These are phyloP conservation scores for Torymus auratus DNA, from an alignment of 2,888 invertebrate genomes.

Conservation along the genomic window DNA sequence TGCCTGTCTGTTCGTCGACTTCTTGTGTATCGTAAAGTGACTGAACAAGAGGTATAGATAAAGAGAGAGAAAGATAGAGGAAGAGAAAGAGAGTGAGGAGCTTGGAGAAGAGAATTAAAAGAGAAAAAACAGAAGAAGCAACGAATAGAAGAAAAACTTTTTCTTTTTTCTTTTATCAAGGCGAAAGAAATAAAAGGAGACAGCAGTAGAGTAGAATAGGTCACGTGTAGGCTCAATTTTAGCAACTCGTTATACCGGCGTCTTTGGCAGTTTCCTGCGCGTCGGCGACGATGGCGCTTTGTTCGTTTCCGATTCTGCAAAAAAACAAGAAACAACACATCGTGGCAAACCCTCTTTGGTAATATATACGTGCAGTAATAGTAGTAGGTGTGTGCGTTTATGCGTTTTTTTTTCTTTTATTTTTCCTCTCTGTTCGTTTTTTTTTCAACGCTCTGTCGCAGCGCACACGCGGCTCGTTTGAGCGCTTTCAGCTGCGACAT, in stretches of 20 bases:
- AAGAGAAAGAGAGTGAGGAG: constrained; percentile 41
- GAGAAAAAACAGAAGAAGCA: constrained; percentile 69
- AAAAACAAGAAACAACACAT: constrained; percentile 52
- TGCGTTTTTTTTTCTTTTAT: too few species aligned
- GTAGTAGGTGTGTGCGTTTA: too few species aligned
- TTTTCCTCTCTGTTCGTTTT: too few species aligned
- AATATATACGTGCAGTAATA: neutral
- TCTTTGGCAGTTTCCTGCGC: constrained; percentile 96
- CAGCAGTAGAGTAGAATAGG: constrained; percentile 80
- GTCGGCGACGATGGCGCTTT: constrained; percentile 93
- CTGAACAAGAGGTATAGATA: constrained; percentile 13
- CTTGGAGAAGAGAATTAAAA: constrained; percentile 62
- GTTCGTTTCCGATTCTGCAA: constrained; percentile 90
- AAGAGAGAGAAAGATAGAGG: too few species aligned
- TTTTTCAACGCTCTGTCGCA: too few species aligned
- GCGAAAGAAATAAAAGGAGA: constrained; percentile 70
- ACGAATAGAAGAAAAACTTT: constrained; percentile 68
- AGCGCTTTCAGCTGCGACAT: too few species aligned
- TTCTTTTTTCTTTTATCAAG: constrained; percentile 24
- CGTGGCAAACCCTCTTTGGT: constrained; percentile 12
- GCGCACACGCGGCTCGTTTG: too few species aligned
- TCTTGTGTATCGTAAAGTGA: constrained; percentile 15
- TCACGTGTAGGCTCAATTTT: constrained; percentile 80
- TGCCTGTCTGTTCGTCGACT: constrained; percentile 13
- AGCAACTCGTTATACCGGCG: constrained; percentile 90